Evolutionary conservation across 2,888 invertebrate species (phyloP), one percentile per base, ranked within the genome.

Genomic region (Agonopterix subpropinquella): DNA sequence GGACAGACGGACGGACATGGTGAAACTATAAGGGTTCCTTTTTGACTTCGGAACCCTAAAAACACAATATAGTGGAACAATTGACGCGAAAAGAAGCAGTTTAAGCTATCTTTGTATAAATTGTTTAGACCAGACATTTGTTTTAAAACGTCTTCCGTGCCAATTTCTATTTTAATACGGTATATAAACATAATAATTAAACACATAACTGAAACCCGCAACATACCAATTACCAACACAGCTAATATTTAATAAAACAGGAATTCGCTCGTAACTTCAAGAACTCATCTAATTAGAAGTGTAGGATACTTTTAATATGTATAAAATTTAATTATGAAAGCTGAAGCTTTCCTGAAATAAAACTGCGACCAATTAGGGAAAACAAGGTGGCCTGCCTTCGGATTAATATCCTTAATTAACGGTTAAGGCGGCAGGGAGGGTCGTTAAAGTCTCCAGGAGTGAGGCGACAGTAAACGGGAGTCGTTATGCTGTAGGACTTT

Each of bases 361-460:
- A 85, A 81, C 75, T 81, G 77, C 74, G 73, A 77, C 80, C 84
- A 85, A 85, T 86, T 86, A 85, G 67, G 73, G 77, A 74, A 80
- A 84, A 84, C 83, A 81, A 81, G 82, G 79, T 83, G 71, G 78
- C 66, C 76, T 83, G 82, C 79, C 78, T 73, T 70, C 56, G 70
- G 81, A 84, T 85, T 85, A 86, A 85, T 50, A 50, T 43, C 50
- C 49, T 83, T 85, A 82, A 86, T 85, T 83, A 83, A 82, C 83
- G 79, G 75, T 70, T 74, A 69, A 77, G 69, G 66, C 74, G 72
- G 63, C 71, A 64, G 69, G 65, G 67, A 57, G 73, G 72, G 70
- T 77, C 75, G 73, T 80, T 80, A 79, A 72, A 70, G 67, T 58
- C 64, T 65, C 61, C 65, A 65, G 65, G 67, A 68, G 69, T 70